Conservation (phyloP, 2,888 invertebrate genomes). For the Morpho helenor region DNA sequence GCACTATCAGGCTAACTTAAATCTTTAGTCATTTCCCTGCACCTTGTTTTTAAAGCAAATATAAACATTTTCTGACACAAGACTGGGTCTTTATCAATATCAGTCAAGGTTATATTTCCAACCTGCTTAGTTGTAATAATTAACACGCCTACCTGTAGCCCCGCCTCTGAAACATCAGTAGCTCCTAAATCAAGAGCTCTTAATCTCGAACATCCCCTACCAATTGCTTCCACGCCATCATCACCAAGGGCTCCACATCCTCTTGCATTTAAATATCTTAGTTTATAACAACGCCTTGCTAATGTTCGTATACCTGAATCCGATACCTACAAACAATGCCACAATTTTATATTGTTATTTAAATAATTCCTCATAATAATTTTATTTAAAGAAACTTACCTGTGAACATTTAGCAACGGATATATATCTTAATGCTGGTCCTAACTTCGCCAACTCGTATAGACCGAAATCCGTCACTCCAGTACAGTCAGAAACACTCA, state of each 20-base stretch:
- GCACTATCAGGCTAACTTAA: no score
- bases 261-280: slow-evolving; percentile 93
- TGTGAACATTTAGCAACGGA: slow-evolving; percentile 97
- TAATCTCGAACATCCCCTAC: slow-evolving; percentile 90
- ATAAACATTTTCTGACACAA: no score
- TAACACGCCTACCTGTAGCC: slow-evolving; percentile 80
- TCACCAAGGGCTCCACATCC: slow-evolving; percentile 97
- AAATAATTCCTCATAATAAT: not conserved
- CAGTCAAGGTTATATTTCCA: no score
- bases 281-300: slow-evolving; percentile 91
- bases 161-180: slow-evolving; percentile 95
- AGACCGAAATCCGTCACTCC: slow-evolving; percentile 94
- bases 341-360: no score
- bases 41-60: no score
- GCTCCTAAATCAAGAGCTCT: slow-evolving; percentile 95
- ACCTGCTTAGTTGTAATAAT: no score
- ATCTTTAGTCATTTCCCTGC: no score
- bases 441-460: slow-evolving; percentile 92
- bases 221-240: slow-evolving; percentile 92
- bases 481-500: slow-evolving; percentile 94
- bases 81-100: no score
- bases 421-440: slow-evolving; percentile 92
- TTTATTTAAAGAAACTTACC: slow-evolving; percentile 34
- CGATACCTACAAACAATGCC: slow-evolving; percentile 76
- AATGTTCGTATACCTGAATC: slow-evolving; percentile 94